These are phyloP conservation scores for Littorina saxatilis DNA, from an alignment of 1,140 invertebrate species.

Conservation along the genomic window DNA sequence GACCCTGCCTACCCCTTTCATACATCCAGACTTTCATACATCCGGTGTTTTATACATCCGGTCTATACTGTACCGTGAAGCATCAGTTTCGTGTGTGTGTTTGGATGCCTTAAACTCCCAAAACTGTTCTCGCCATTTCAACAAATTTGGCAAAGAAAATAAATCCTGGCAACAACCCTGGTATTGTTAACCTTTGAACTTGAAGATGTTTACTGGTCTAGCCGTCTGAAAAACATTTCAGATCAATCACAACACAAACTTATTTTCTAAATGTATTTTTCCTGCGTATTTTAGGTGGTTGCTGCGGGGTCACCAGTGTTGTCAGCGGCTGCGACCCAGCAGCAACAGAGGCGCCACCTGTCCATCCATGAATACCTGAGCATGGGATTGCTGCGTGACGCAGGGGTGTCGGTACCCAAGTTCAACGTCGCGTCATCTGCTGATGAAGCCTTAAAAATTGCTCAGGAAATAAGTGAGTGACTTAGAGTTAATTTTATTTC, in stretches of 20 bases:
- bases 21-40: too few relatives aligned
- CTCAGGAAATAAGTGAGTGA: conserved; percentile 86
- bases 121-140: too few relatives aligned
- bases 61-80: too few relatives aligned
- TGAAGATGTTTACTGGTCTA: too few relatives aligned
- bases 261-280: background rate
- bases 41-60: too few relatives aligned
- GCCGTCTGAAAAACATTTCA: background rate
- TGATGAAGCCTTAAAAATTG: conserved; percentile 81
- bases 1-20: too few relatives aligned
- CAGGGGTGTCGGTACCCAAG: conserved; percentile 94
- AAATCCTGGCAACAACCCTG: background rate
- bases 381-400: conserved; percentile 91
- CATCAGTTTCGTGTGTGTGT: too few relatives aligned
- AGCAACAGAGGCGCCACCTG: conserved; percentile 56
- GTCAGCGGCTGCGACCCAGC: background rate
- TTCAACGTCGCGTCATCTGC: conserved; percentile 90
- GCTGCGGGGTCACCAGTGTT: background rate
- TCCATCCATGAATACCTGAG: conserved; percentile 93
- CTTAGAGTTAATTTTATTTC: too few relatives aligned
- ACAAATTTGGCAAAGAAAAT: too few relatives aligned
- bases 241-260: background rate
- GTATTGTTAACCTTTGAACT: background rate
- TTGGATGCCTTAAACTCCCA: too few relatives aligned
- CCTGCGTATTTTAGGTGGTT: conserved; percentile 16